Conservation (phyloP, 2,888 invertebrate genomes). For the Tholera decimalis region DNA sequence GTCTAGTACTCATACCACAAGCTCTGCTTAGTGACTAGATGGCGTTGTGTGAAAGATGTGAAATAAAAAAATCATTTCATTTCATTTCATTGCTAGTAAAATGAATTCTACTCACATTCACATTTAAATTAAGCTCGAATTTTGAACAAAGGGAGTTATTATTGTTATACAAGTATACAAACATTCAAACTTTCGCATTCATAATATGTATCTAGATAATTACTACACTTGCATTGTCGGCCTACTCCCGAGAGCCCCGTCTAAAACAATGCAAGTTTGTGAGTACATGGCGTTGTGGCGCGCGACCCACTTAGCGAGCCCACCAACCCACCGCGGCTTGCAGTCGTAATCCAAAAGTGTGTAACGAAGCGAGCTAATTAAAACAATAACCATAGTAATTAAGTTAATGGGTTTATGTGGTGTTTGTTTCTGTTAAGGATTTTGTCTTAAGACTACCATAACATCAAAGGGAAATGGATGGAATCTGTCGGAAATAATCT, state of each 20-base stretch:
- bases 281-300: constrained; percentile 29
- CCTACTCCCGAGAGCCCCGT: not conserved
- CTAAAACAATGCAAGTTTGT: constrained; percentile 26
- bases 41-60: no score
- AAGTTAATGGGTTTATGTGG: constrained; percentile 24
- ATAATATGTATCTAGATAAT: no score
- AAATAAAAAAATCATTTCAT: no score
- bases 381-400: constrained; percentile 50
- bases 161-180: no score
- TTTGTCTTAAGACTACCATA: constrained; percentile 1
- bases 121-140: no score
- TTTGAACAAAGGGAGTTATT: no score
- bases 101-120: no score
- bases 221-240: constrained; percentile 11
- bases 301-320: constrained; percentile 37
- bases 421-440: not conserved
- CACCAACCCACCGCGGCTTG: constrained; percentile 33
- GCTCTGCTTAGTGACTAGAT: no score
- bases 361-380: constrained; percentile 52
- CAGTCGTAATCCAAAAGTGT: constrained; percentile 44
- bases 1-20: no score
- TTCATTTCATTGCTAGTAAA: no score
- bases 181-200: no score
- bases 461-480: not conserved
- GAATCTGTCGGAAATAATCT: no score